Evolutionary conservation across 2,888 invertebrate genomes (phyloP), one percentile per base, ranked within the genome.

Genomic region (Lasioglossum zephyrum): DNA sequence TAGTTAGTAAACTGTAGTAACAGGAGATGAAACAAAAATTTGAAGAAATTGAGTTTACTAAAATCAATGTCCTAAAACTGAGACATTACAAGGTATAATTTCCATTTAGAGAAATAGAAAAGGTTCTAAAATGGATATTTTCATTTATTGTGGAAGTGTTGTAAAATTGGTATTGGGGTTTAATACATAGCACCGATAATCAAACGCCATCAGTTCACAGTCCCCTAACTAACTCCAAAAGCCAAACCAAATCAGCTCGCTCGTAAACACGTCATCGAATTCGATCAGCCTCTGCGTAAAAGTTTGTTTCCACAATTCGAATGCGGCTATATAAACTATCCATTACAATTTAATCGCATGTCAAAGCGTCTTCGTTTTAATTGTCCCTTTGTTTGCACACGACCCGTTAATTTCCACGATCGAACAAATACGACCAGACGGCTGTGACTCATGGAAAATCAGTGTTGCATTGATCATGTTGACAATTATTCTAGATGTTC

Each of bases 281-380:
- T 69, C 39, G 39, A 39, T 36, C 69, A 39, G 39, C 16, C 39
- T 39, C 22, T 39, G 18, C 9, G 22, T 41, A 11, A 69, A 41
- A 41, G 22, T 36, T 39, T 39, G 39, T 69, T 69, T 41, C 69
- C 22, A 69, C 39, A 39, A 69, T 22, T 39, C 69, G 9, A 69
- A 41, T 9, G 4, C 39, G 9, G 39, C 22, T 41, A 22, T 22
- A 6, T 39, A 39, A 39, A 69, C 36, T 69, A 39, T 41, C 39
- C 39, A 39, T 39, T 69, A n/a, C 36, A 36, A 22, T 36, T 39
- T 39, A 36, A 36, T 69, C 69, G n/a, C 18, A 41, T 41, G 39
- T 39, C 69, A 39, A 69, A 69, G 69, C 69, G 39, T 39, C 69
- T 69, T 36, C 69, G 39, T 39, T 36, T 69, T 69, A 69, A 69